Evolutionary conservation across 2,113 vertebrate genomes (phyloP).

Genomic region (Oryzias melastigma): DNA sequence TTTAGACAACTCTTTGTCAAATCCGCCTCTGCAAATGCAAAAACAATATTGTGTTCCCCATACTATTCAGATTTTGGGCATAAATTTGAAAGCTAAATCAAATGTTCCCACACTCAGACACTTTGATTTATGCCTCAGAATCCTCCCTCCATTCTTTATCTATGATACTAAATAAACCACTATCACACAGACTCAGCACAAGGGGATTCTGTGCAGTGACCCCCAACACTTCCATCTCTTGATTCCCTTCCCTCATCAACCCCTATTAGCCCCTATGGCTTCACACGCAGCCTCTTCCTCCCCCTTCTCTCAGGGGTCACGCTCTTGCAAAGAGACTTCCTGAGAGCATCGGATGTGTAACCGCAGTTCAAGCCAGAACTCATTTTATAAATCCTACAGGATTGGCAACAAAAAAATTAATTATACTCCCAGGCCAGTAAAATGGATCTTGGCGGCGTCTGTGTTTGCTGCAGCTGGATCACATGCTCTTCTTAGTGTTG

Average conservation of each 20-base stretch:
- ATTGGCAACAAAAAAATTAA: background rate
- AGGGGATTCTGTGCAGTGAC: slow-evolving; percentile 60
- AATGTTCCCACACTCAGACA: background rate
- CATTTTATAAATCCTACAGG: background rate
- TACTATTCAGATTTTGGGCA: too few relatives aligned
- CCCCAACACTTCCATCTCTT: slow-evolving; percentile 31
- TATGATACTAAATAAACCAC: background rate
- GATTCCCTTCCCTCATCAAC: slow-evolving; percentile 40
- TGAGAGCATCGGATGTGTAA: background rate
- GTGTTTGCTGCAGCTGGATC: background rate
- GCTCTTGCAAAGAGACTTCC: slow-evolving; percentile 13
- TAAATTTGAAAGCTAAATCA: too few relatives aligned
- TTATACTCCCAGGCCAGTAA: background rate
- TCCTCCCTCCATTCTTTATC: background rate
- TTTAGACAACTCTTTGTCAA: too few relatives aligned
- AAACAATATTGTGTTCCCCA: too few relatives aligned
- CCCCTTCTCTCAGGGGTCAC: slow-evolving; percentile 33
- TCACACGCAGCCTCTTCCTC: slow-evolving; percentile 3
- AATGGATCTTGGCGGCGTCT: background rate
- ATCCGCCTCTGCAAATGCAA: too few relatives aligned
- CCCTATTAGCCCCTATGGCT: background rate
- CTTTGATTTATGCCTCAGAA: slow-evolving; percentile 16
- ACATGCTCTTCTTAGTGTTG: background rate
- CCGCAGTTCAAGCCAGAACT: background rate
- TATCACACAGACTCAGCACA: slow-evolving; percentile 29